A percentile compares a stretch with the other conserved stretches of the same genome.
These are phyloP conservation scores for Bucco capensis DNA, from an alignment of 2,113 vertebrate genomes.

Conservation along the genomic window DNA sequence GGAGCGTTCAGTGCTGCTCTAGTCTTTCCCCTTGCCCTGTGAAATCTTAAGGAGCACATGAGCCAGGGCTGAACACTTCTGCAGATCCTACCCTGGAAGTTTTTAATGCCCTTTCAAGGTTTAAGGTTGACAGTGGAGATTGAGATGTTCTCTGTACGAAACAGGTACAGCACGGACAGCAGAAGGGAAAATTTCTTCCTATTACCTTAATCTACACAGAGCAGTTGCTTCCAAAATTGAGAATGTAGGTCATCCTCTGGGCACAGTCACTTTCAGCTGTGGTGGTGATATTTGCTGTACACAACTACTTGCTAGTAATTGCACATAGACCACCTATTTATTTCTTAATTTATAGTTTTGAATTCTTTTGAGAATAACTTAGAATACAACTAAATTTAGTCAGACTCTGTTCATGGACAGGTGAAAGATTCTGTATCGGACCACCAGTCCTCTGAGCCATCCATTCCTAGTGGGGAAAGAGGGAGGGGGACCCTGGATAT, in stretches of 20 bases:
- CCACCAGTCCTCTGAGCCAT: slow-evolving; percentile 63
- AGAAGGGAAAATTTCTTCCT: not conserved
- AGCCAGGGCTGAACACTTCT: not conserved
- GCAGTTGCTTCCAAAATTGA: slow-evolving; percentile 4
- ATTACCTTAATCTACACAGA: not conserved
- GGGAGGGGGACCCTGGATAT: not conserved
- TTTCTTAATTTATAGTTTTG: slow-evolving; percentile 13
- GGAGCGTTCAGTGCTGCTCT: not conserved
- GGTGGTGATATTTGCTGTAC: slow-evolving; percentile 34
- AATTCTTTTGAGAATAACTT: slow-evolving; percentile 5
- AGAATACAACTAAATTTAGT: slow-evolving; percentile 4
- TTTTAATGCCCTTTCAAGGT: slow-evolving; percentile 28
- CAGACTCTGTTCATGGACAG: slow-evolving; percentile 15
- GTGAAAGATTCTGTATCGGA: slow-evolving; percentile 57
- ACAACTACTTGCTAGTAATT: slow-evolving; percentile 8
- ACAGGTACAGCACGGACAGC: not conserved
- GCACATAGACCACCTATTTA: slow-evolving; percentile 38
- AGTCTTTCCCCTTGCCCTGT: not conserved
- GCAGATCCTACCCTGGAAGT: slow-evolving; percentile 15
- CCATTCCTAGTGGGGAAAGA: not conserved
- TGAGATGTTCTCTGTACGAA: slow-evolving; percentile 9
- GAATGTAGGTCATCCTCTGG: not conserved
- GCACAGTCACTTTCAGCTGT: not conserved
- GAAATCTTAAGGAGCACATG: not conserved
- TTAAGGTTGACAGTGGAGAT: not conserved